Percentiles rank a stretch among this genome's conserved stretches.
Evolutionary conservation across 2,888 invertebrate species (phyloP).

Genomic region (Leptinotarsa rubiginosa): DNA sequence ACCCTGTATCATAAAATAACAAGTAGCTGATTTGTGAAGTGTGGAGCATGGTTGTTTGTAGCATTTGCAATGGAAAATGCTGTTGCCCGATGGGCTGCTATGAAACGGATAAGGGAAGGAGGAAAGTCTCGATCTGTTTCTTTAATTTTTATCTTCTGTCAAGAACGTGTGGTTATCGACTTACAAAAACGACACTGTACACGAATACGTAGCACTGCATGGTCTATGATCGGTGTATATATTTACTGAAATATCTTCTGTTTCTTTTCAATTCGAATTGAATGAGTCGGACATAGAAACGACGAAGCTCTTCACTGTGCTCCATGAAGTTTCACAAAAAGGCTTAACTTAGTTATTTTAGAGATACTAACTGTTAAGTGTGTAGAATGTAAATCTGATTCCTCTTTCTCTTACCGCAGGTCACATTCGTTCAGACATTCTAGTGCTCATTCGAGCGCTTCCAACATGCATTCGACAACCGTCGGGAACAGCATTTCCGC

Average conservation of each 20-base stretch:
- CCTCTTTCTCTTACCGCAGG: constrained; percentile 76
- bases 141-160: constrained; percentile 20
- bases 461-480: constrained; percentile 76
- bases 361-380: constrained; percentile 53
- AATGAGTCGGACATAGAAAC: constrained; percentile 40
- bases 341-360: constrained; percentile 50
- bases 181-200: constrained; percentile 21
- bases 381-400: constrained; percentile 52
- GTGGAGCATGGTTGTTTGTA: constrained; percentile 66
- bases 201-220: constrained; percentile 47
- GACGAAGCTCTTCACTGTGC: constrained; percentile 58
- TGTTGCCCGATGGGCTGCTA: constrained; percentile 61
- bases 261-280: not conserved
- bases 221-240: constrained; percentile 36
- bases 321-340: constrained; percentile 55
- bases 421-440: constrained; percentile 94
- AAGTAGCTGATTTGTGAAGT: constrained; percentile 61
- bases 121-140: constrained; percentile 60
- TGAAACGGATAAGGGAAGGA: constrained; percentile 64
- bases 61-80: constrained; percentile 62
- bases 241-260: not conserved
- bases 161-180: constrained; percentile 16
- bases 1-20: constrained; percentile 38
- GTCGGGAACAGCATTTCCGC: constrained; percentile 92
- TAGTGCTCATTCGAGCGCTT: constrained; percentile 75